Percentiles rank a stretch among this genome's conserved stretches.
These are phyloP conservation scores for Pediacus dermestoides DNA, from an alignment of 2,888 invertebrate genomes.

Conservation along the genomic window DNA sequence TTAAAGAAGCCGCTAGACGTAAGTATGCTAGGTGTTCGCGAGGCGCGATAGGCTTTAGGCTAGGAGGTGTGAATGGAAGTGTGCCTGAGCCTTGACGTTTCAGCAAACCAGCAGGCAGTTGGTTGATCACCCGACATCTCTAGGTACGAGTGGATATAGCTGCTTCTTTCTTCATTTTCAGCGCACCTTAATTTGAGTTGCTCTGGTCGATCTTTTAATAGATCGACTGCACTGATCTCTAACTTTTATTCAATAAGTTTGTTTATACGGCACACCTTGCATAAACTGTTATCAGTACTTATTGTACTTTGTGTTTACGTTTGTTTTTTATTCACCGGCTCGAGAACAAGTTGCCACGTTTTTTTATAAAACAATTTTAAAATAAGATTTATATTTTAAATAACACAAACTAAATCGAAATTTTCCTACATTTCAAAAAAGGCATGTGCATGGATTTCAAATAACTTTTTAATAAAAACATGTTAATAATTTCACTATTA, in stretches of 20 bases:
- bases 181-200: constrained; percentile 55
- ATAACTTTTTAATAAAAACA: too few relatives aligned
- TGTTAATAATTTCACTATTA: too few relatives aligned
- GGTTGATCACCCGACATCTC: constrained; percentile 18
- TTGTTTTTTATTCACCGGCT: constrained; percentile 19
- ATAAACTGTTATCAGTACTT: constrained; percentile 37
- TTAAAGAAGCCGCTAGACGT: constrained; percentile 93
- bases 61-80: constrained; percentile 23
- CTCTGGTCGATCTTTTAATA: constrained; percentile 19
- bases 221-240: constrained; percentile 50
- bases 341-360: constrained; percentile 22
- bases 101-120: constrained; percentile 15
- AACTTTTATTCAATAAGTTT: constrained; percentile 55
- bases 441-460: too few relatives aligned
- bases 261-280: constrained; percentile 63
- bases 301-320: constrained; percentile 29
- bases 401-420: too few relatives aligned
- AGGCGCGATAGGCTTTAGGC: constrained; percentile 26
- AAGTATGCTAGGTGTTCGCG: constrained; percentile 59
- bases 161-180: constrained; percentile 66
- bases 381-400: too few relatives aligned
- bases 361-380: too few relatives aligned
- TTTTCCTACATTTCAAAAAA: too few relatives aligned
- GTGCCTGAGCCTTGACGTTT: constrained; percentile 28
- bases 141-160: constrained; percentile 50